These are phyloP conservation scores for Lethocerus indicus DNA, from an alignment of 1,140 invertebrate genomes.

Conservation along the genomic window DNA sequence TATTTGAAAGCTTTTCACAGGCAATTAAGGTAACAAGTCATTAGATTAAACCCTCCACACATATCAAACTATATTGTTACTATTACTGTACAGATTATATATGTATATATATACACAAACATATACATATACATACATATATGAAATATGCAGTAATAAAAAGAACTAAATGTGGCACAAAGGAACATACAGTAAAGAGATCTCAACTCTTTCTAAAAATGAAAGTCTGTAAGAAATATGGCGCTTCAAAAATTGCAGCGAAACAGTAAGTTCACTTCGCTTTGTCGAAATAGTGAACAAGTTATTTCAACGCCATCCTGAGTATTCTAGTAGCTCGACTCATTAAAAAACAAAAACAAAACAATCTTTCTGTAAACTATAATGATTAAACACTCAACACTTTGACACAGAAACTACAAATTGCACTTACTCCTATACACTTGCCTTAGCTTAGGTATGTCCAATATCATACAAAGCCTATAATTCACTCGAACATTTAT, in stretches of 20 bases:
- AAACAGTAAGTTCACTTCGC: constrained; percentile 3
- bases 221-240: neutral
- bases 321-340: constrained; percentile 5
- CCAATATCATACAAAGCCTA: constrained; percentile 8
- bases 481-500: constrained; percentile 10
- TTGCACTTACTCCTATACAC: constrained; percentile 15
- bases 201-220: neutral
- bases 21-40: neutral
- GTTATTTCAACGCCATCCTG: constrained; percentile 7
- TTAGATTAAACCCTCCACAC: constrained; percentile 3
- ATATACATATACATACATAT: neutral
- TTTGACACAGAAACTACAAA: constrained; percentile 16
- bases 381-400: constrained; percentile 14
- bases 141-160: constrained; percentile 7
- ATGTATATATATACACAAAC: neutral
- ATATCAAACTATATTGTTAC: constrained; percentile 1
- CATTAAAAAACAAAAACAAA: constrained; percentile 5
- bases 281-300: too few species aligned
- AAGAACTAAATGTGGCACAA: constrained; percentile 12
- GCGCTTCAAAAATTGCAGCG: neutral
- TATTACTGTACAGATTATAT: too few species aligned
- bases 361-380: constrained; percentile 10
- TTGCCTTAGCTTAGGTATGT: constrained; percentile 7
- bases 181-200: constrained; percentile 14
- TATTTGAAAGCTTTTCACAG: neutral